These are phyloP conservation scores for Callinectes sapidus DNA, from an alignment of 2,888 invertebrate species.

Conservation along the genomic window DNA sequence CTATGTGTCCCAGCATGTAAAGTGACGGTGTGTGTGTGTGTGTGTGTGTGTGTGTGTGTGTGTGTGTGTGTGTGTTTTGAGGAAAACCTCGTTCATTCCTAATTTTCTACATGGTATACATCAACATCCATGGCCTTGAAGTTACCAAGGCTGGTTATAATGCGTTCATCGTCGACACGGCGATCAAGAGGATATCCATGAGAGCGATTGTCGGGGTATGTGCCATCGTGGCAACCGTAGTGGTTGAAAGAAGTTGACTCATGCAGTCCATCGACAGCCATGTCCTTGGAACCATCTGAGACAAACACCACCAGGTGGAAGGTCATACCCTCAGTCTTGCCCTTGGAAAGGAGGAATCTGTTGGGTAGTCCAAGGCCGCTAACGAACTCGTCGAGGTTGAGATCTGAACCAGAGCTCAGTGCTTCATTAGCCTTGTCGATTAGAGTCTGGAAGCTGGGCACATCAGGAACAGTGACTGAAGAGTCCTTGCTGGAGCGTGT, in stretches of 20 bases:
- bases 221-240: slow-evolving; percentile 77
- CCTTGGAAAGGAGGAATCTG: slow-evolving; percentile 73
- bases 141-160: slow-evolving; percentile 66
- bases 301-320: slow-evolving; percentile 73
- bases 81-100: not conserved
- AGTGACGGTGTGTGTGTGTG: slow-evolving; percentile 47
- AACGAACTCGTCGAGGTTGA: slow-evolving; percentile 54
- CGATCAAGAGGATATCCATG: slow-evolving; percentile 92
- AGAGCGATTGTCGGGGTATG: slow-evolving; percentile 81
- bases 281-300: slow-evolving; percentile 72
- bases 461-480: slow-evolving; percentile 81
- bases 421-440: slow-evolving; percentile 54
- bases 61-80: slow-evolving; percentile 44
- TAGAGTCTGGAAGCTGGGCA: slow-evolving; percentile 60
- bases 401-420: slow-evolving; percentile 27
- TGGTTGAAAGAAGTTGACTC: slow-evolving; percentile 73
- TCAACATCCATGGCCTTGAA: slow-evolving; percentile 70
- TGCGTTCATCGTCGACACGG: slow-evolving; percentile 72
- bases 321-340: slow-evolving; percentile 72
- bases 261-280: slow-evolving; percentile 33
- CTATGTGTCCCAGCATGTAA: not conserved
- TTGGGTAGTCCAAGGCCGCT: slow-evolving; percentile 72
- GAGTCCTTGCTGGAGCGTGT: slow-evolving; percentile 83
- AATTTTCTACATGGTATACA: slow-evolving; percentile 35
- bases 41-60: slow-evolving; percentile 52